A percentile compares a stretch with the other conserved stretches of the same genome.
Conservation (phyloP, 2,113 vertebrate genomes). For the Tringa solitaria region DNA sequence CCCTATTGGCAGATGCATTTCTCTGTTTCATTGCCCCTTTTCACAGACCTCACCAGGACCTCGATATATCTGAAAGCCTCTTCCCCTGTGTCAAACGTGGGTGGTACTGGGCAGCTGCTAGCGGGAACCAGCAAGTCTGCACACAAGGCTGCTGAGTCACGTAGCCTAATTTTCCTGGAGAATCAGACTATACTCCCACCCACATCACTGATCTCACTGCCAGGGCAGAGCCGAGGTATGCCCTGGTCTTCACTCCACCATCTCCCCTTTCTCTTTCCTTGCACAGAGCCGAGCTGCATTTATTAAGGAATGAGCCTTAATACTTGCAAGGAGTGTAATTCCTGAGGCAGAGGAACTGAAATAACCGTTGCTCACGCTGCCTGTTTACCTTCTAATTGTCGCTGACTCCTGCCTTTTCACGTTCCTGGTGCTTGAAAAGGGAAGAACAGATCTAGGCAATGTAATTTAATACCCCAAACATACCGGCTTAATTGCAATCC, state of each 20-base stretch:
- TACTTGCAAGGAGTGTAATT: background rate
- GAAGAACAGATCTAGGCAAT: conserved; percentile 8
- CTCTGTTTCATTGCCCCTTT: background rate
- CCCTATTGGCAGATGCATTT: background rate
- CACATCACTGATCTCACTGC: background rate
- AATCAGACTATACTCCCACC: background rate
- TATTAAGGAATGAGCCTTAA: background rate
- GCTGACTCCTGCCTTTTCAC: background rate
- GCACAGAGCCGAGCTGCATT: background rate
- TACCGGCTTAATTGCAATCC: conserved; percentile 42
- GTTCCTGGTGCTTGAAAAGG: background rate
- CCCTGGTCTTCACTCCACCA: background rate
- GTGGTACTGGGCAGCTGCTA: conserved; percentile 16
- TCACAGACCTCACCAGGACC: background rate
- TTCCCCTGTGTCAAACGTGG: background rate
- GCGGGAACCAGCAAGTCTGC: background rate
- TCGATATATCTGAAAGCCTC: background rate
- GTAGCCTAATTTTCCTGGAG: background rate
- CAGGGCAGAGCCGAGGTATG: background rate
- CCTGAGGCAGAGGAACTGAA: background rate
- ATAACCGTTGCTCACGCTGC: background rate
- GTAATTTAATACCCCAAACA: conserved; percentile 56
- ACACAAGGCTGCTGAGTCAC: background rate
- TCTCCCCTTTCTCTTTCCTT: background rate
- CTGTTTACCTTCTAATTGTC: conserved; percentile 12